Base-by-base conservation (phyloP, 1,140 invertebrate genomes). In the Drosophila suzukii region DNA sequence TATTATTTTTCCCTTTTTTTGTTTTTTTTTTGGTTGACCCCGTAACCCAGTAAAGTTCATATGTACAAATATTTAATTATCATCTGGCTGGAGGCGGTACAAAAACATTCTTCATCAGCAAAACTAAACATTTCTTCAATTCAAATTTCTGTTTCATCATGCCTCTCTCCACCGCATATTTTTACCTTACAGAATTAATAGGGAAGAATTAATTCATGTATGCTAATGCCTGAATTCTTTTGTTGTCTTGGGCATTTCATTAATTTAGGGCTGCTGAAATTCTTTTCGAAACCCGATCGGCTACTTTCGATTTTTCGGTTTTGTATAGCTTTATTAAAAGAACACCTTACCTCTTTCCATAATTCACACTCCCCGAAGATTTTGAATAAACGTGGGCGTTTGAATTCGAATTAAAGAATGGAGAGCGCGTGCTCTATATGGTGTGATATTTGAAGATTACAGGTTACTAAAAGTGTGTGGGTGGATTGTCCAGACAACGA, bases 51-150 rank as follows among this genome's bases (percentile, higher is more conserved):
- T 84, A 84, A 83, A 83, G 81, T 83, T 83, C 61, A 83, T 79
- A 83, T 84, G 81, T 84, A 76, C 80, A 83, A 83, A 83, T 83
- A 84, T 83, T 83, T 83, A 83, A 83, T 83, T 83, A 83, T 79
- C 75, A 76, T 68, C 55, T 39, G 41, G 43, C 55, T 73, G 46
- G 67, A 59, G 67, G 66, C 67, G 46, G 55, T 53, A 44, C 36
- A 24, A 72, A 73, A 71, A 51, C 55, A 67, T 76, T 68, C 63
- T n/a, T 76, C 72, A 76, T 53, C 59, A 32, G 43, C 17, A 43
- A 59, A 59, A 63, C 55, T 81, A 53, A 50, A 49, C 61, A 32
- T 66, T 67, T 78, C 39, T 59, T 38, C 12, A 27, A 15, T 58
- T 51, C 50, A 61, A 71, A 58, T 75, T 79, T 79, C 62, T 83